Conservation (phyloP, 2,113 vertebrate species). For the Eretmodus cyanostictus region DNA sequence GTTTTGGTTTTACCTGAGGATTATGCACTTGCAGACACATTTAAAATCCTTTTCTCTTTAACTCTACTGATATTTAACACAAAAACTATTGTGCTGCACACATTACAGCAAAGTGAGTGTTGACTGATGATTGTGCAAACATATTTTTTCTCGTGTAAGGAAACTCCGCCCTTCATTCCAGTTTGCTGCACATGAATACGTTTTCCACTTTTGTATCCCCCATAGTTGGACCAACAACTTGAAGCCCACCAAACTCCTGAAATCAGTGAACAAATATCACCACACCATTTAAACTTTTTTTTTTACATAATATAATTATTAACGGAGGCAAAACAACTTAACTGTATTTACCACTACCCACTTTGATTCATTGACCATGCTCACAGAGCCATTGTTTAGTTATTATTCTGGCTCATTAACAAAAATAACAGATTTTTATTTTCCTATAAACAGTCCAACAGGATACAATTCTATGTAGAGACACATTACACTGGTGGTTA, state of each 20-base stretch:
- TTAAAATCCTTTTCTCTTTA: not conserved
- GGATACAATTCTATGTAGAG: not conserved
- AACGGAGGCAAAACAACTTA: not conserved
- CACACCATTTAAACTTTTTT: not conserved
- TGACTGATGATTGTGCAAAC: not conserved
- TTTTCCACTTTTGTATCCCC: constrained; percentile 87
- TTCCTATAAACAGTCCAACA: not conserved
- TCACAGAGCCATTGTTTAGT: not conserved
- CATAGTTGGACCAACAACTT: constrained; percentile 97
- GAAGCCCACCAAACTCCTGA: constrained; percentile 88
- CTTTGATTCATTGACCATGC: not conserved
- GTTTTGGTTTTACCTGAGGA: not conserved
- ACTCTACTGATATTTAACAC: not conserved
- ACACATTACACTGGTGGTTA: not conserved
- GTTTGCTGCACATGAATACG: constrained; percentile 89
- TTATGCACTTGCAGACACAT: not conserved
- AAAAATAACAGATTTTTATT: not conserved
- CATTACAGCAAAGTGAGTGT: not conserved
- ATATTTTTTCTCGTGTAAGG: not conserved
- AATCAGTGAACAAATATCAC: not conserved
- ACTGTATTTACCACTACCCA: not conserved
- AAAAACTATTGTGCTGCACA: not conserved
- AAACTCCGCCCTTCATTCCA: constrained; percentile 14
- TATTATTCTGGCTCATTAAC: not conserved
- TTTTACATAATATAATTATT: not conserved